Percentiles rank a stretch among this genome's conserved stretches.
Conservation (phyloP, 2,113 vertebrate species). For the Paradoxurus hermaphroditus region DNA sequence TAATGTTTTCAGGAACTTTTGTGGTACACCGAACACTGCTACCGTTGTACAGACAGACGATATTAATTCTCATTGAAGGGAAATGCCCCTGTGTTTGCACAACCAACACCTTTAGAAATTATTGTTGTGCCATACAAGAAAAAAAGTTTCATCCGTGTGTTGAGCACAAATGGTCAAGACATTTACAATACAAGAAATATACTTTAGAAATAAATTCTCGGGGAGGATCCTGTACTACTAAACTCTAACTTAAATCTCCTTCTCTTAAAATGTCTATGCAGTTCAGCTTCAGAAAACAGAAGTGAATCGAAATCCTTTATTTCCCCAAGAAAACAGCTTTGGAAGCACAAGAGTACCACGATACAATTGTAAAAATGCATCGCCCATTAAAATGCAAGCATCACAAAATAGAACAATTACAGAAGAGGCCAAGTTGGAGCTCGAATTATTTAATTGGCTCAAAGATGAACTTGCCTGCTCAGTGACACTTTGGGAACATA, state of each 20-base stretch:
- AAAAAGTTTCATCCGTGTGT: conserved; percentile 72
- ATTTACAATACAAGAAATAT: conserved; percentile 67
- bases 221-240: conserved; percentile 52
- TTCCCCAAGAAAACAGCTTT: conserved; percentile 59
- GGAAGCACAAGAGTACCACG: conserved; percentile 19
- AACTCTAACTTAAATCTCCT: conserved; percentile 65
- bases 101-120: conserved; percentile 81
- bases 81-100: conserved; percentile 76
- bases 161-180: conserved; percentile 28
- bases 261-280: conserved; percentile 62
- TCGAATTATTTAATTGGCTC: conserved; percentile 77
- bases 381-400: conserved; percentile 16
- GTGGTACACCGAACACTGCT: conserved; percentile 57
- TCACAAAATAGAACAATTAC: conserved; percentile 56
- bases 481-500: conserved; percentile 61
- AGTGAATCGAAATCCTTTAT: conserved; percentile 51
- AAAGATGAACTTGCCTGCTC: conserved; percentile 66
- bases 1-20: conserved; percentile 73
- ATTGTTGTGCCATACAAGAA: conserved; percentile 65
- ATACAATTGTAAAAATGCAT: conserved; percentile 9
- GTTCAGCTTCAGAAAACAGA: conserved; percentile 55
- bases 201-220: conserved; percentile 73
- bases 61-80: conserved; percentile 79
- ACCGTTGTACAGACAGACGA: conserved; percentile 68
- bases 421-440: conserved; percentile 48